Conservation (phyloP, 2,113 vertebrate genomes). For the Gasterosteus aculeatus region DNA sequence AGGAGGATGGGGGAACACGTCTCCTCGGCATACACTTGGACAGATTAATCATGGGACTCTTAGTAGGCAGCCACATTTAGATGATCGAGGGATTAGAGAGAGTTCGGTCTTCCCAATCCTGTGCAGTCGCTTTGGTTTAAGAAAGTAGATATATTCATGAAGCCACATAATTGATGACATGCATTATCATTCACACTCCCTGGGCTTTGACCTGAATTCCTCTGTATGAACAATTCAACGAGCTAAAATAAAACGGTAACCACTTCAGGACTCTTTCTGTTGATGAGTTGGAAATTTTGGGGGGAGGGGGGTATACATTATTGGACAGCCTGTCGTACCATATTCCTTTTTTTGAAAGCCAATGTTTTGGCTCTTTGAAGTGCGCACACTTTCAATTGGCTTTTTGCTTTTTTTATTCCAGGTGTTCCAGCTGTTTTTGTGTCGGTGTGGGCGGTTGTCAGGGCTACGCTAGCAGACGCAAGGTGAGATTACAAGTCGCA, state of each 20-base stretch:
- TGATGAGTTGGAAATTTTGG: not conserved
- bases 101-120: not conserved
- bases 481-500: constrained; percentile 77
- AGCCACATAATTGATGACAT: not conserved
- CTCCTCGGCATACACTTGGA: not conserved
- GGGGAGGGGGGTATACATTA: too few species aligned
- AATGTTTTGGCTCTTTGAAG: not conserved
- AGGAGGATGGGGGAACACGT: not conserved
- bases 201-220: not conserved
- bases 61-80: not conserved
- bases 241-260: too few species aligned
- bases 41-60: constrained; percentile 1
- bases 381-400: not conserved
- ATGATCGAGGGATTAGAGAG: not conserved
- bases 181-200: not conserved
- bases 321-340: too few species aligned
- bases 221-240: not conserved
- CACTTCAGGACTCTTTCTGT: not conserved
- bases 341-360: not conserved
- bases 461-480: constrained; percentile 84
- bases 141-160: not conserved
- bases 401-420: constrained; percentile 64
- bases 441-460: constrained; percentile 85
- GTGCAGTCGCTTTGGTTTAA: not conserved
- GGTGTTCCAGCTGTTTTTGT: constrained; percentile 89